phyloP scores from a whole-genome alignment of 1,140 invertebrate species.

The Danaus plexippus region DNA sequence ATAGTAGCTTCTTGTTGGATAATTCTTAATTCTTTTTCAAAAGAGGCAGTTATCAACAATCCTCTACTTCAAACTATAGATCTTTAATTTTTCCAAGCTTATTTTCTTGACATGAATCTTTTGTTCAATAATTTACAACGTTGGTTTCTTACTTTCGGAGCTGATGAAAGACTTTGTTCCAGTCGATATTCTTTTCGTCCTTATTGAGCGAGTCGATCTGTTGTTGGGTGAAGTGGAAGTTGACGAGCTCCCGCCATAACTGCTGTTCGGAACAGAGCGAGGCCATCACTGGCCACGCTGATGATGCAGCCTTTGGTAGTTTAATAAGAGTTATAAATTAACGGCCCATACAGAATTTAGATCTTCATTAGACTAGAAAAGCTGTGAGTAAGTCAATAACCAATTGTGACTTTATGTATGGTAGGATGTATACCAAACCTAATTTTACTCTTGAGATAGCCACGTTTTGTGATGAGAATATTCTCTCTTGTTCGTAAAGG shows the following conservation, averaged over 20 bases:
- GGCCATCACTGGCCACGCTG: conserved; percentile 80
- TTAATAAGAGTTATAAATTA: background rate
- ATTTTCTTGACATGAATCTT: no score
- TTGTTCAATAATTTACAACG: no score
- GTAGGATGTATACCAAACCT: no score
- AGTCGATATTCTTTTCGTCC: conserved; percentile 70
- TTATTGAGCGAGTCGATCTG: conserved; percentile 81
- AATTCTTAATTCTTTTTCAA: background rate
- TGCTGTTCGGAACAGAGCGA: conserved; percentile 88
- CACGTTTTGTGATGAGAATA: no score
- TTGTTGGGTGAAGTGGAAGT: conserved; percentile 91
- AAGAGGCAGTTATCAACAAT: background rate
- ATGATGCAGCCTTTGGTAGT: conserved; percentile 60
- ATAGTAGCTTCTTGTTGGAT: background rate
- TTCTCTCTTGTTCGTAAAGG: no score
- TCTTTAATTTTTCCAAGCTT: no score
- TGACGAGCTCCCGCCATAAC: conserved; percentile 92
- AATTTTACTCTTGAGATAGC: no score
- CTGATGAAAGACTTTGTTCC: conserved; percentile 82
- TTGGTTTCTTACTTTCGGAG: conserved; percentile 76
- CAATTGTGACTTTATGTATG: no score
- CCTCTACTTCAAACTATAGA: no score
- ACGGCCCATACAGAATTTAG: no score
- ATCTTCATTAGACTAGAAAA: no score
- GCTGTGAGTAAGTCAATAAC: no score